Evolutionary conservation across 2,113 vertebrate genomes (phyloP).

Genomic region (Cryptomyrus ogoouensis): DNA sequence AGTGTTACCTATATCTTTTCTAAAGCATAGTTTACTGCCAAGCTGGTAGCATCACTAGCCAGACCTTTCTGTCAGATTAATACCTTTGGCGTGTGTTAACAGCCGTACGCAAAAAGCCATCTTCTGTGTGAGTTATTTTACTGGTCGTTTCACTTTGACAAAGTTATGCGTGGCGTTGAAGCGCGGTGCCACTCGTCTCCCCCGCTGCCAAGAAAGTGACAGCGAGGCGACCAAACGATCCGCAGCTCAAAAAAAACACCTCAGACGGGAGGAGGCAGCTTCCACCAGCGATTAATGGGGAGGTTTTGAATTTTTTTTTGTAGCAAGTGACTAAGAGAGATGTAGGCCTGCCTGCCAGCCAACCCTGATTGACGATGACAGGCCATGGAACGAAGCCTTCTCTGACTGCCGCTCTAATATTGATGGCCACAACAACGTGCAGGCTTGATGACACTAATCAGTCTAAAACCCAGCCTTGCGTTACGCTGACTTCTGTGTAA

Average conservation of each 20-base stretch:
- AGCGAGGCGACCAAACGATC: not conserved
- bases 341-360: conserved; percentile 1
- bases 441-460: conserved; percentile 21
- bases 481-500: not conserved
- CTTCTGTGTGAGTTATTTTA: not conserved
- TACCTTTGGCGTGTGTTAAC: not conserved
- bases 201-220: conserved; percentile 19
- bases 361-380: conserved; percentile 20
- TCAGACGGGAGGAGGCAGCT: not conserved
- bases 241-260: not conserved
- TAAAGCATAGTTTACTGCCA: not conserved
- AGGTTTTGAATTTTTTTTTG: conserved; percentile 9
- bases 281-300: conserved; percentile 23
- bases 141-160: conserved; percentile 1
- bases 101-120: not conserved
- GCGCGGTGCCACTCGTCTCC: not conserved
- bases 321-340: conserved; percentile 7
- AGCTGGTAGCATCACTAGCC: not conserved
- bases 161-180: conserved; percentile 10
- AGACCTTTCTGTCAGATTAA: not conserved
- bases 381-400: not conserved
- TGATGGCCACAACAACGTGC: not conserved
- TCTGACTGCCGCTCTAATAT: not conserved
- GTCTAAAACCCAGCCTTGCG: conserved; percentile 15
- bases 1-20: not conserved